A percentile compares a stretch with the other conserved stretches of the same genome.
phyloP scores from a whole-genome alignment of 2,888 invertebrate species.

The Cylloceria caligata region DNA sequence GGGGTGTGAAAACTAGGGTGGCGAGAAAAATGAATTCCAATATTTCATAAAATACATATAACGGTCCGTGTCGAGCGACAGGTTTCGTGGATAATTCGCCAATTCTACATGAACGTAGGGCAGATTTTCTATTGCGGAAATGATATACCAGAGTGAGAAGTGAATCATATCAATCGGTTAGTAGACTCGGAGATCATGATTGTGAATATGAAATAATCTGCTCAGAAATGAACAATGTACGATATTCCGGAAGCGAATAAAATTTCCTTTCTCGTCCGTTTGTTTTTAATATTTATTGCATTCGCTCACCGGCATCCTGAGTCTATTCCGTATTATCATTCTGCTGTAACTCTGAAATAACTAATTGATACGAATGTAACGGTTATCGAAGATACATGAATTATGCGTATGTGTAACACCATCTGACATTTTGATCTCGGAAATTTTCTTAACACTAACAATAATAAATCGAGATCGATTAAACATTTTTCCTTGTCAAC shows the following conservation, averaged over 20 bases:
- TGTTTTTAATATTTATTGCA: no score
- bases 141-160: slow-evolving; percentile 40
- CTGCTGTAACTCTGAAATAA: no score
- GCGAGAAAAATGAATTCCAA: slow-evolving; percentile 51
- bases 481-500: no score
- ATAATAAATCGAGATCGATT: no score
- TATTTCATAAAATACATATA: slow-evolving; percentile 52
- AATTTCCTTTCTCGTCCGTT: neutral
- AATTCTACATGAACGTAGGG: slow-evolving; percentile 29
- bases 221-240: slow-evolving; percentile 20
- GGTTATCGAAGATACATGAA: no score
- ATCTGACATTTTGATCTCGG: no score
- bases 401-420: no score
- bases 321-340: no score
- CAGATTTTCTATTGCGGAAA: slow-evolving; percentile 19
- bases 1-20: slow-evolving; percentile 1
- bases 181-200: slow-evolving; percentile 6
- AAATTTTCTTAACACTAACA: no score
- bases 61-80: neutral
- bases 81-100: slow-evolving; percentile 53
- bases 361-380: no score
- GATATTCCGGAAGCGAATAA: neutral
- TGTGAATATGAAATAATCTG: slow-evolving; percentile 19
- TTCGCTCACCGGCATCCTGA: no score
- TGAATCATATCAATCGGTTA: slow-evolving; percentile 55